Conservation (phyloP, 2,888 invertebrate genomes). For the Diplolepis rosae region DNA sequence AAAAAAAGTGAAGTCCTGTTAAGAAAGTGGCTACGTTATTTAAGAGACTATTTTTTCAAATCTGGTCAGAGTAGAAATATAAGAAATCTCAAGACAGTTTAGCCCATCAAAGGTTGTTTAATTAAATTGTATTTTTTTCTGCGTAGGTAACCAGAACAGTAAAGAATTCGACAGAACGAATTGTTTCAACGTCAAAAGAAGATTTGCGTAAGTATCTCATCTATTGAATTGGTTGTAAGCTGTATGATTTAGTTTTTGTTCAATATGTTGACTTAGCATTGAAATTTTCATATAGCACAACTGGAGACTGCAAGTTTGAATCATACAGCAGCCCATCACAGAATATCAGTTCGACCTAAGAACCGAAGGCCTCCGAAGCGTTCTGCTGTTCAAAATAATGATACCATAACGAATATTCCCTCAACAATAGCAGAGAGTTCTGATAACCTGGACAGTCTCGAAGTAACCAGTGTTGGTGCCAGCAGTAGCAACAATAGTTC, state of each 20-base stretch:
- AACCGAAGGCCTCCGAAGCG: conserved; percentile 69
- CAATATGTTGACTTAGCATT: conserved; percentile 1
- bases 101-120: background rate
- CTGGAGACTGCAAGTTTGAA: conserved; percentile 63
- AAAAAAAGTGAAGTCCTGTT: conserved; percentile 7
- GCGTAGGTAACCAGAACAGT: conserved; percentile 45
- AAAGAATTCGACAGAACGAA: conserved; percentile 53
- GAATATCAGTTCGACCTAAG: conserved; percentile 70
- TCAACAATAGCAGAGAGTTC: conserved; percentile 59
- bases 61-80: background rate
- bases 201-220: conserved; percentile 71
- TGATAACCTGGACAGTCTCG: conserved; percentile 58
- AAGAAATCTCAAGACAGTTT: background rate
- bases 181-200: conserved; percentile 60
- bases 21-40: conserved; percentile 11
- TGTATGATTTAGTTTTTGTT: too few relatives aligned
- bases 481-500: conserved; percentile 47
- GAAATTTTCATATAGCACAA: conserved; percentile 56
- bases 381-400: conserved; percentile 42
- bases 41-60: background rate
- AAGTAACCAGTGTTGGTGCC: conserved; percentile 43
- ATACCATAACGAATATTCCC: conserved; percentile 56
- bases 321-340: conserved; percentile 70
- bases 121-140: background rate
- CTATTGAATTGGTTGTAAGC: conserved; percentile 34